These are phyloP conservation scores for Hyphantria cunea DNA, from an alignment of 1,140 invertebrate species.

Conservation along the genomic window DNA sequence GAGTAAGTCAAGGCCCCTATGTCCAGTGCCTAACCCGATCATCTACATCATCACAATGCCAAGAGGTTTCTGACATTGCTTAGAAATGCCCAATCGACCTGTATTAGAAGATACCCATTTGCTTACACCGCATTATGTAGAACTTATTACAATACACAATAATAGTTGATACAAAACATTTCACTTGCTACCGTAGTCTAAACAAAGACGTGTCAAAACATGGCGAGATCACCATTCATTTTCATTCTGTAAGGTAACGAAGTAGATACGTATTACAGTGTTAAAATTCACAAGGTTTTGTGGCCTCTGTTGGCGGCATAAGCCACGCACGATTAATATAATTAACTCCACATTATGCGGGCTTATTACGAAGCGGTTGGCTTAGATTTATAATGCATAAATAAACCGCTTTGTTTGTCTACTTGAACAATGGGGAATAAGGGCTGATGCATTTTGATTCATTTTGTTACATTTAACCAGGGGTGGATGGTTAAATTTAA, in stretches of 20 bases:
- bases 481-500: not conserved
- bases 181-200: not conserved
- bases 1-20: too few species aligned
- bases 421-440: constrained; percentile 15
- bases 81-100: too few species aligned
- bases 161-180: not conserved
- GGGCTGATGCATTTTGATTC: constrained; percentile 10
- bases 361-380: constrained; percentile 11
- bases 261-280: constrained; percentile 1
- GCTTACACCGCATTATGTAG: not conserved
- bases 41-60: too few species aligned
- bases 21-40: too few species aligned
- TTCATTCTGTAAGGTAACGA: constrained; percentile 8
- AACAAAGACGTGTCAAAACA: constrained; percentile 2
- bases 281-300: constrained; percentile 8
- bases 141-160: not conserved
- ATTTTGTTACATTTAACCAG: not conserved
- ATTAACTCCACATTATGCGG: constrained; percentile 17
- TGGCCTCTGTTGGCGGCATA: constrained; percentile 3
- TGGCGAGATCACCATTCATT: constrained; percentile 1
- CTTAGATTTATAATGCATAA: constrained; percentile 20
- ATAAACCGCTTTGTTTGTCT: constrained; percentile 10
- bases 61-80: too few species aligned
- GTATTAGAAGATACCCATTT: too few species aligned
- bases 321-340: constrained; percentile 22